Evolutionary conservation across 2,797 vertebrate species (phyloP).

Genomic region (Darevskia mixta): DNA sequence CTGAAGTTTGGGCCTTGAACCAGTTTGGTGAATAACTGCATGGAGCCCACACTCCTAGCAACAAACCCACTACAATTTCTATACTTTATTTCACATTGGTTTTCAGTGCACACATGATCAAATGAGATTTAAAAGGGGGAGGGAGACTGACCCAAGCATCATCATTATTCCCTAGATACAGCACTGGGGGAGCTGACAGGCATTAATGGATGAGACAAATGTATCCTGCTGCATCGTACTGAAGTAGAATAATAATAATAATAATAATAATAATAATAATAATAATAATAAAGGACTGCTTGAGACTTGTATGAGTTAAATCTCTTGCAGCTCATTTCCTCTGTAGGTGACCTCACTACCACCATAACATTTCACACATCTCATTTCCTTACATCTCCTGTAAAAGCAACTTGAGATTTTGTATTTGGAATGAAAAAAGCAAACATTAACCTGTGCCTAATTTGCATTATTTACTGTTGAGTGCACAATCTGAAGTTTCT

Average conservation of each 20-base stretch:
- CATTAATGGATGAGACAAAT: neutral
- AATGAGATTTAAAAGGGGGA: slow-evolving; percentile 2
- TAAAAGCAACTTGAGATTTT: neutral
- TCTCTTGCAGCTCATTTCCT: neutral
- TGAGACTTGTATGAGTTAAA: neutral
- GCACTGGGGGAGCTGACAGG: neutral
- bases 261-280: too few relatives aligned
- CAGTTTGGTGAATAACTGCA: neutral
- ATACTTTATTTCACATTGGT: slow-evolving; percentile 8
- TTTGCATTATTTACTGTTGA: neutral
- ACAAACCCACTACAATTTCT: neutral
- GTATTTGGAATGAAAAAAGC: neutral
- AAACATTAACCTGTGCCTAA: neutral
- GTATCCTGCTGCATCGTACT: neutral
- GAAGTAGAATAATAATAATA: neutral
- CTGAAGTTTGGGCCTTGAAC: neutral
- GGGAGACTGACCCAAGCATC: neutral
- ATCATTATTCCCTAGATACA: neutral
- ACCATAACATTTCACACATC: neutral
- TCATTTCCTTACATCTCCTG: neutral
- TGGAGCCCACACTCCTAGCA: neutral
- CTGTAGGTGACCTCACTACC: neutral
- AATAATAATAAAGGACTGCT: neutral
- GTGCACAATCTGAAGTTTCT: neutral
- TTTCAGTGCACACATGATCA: neutral